Evolutionary conservation across 2,797 vertebrate species (phyloP), one percentile per base, ranked within the genome.

Genomic region (Cossypha heuglini): DNA sequence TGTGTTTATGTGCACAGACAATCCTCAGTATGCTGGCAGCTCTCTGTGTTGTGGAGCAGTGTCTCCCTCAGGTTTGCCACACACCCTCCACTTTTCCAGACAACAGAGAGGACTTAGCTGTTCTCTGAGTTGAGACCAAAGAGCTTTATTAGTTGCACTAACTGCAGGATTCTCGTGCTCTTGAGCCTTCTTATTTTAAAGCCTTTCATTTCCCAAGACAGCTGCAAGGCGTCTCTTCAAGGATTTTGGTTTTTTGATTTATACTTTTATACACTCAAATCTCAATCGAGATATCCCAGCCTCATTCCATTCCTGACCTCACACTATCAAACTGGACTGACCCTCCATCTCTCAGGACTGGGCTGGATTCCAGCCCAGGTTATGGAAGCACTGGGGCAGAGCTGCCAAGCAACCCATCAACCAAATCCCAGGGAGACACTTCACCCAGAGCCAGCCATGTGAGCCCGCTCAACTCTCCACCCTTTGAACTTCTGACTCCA

Each of bases 161-260:
- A 18, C 73, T 80, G 85, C 62, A 63, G 8, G 87, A 40, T 37
- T 85, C 94, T 93, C 77, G 12, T 59, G 54, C 55, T 96, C 76
- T 57, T 11, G 24, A 86, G 93, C 51, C 86, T 96, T 80, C 94
- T 97, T 92, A 94, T 97, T 98, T 97, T 93, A 96, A 97, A 97
- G 80, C 64, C 88, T 97, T 97, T 97, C 97, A 97, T 97, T 98
- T 97, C 96, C 91, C 33, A 42, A 85, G 82, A 94, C 94, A 97
- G 96, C 97, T 97, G 86, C 96, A 97, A 97, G 96, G 94, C 93
- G 94, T 96, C 95, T 97, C 95, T 97, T 97, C 97, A 97, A 98
- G 97, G 97, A 98, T 98, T 96, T 97, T 95, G 88, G 94, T 96
- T 96, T 98, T 97, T 96, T 98, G 96, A 98, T 98, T 98, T 98